These are phyloP conservation scores for Drosophila tristis DNA, from an alignment of 1,140 invertebrate species.

Conservation along the genomic window DNA sequence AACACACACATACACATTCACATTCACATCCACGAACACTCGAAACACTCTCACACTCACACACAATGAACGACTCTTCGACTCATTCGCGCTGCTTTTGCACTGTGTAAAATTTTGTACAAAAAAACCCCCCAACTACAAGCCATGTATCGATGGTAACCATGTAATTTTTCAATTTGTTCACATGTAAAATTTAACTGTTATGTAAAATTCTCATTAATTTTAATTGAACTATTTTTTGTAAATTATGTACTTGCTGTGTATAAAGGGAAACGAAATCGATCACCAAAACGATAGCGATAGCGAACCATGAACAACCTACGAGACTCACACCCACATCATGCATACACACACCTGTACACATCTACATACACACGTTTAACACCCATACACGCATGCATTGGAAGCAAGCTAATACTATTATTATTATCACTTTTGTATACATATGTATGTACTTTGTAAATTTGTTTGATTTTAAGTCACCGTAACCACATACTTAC, in stretches of 20 bases:
- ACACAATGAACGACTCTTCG: conserved; percentile 61
- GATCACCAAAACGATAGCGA: conserved; percentile 2
- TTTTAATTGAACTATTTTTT: conserved; percentile 49
- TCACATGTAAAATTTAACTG: conserved; percentile 66
- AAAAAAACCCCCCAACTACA: conserved; percentile 55
- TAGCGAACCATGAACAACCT: background rate
- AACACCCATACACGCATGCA: conserved; percentile 12
- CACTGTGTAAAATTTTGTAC: conserved; percentile 81
- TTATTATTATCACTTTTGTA: conserved; percentile 21
- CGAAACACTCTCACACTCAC: conserved; percentile 26
- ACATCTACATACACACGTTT: conserved; percentile 16
- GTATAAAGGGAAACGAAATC: conserved; percentile 35
- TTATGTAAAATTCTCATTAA: conserved; percentile 68
- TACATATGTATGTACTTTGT: conserved; percentile 68
- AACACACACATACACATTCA: conserved; percentile 47
- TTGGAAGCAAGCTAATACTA: conserved; percentile 15
- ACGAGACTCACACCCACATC: background rate
- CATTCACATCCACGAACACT: conserved; percentile 17
- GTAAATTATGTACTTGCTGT: conserved; percentile 48
- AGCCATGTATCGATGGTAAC: conserved; percentile 35
- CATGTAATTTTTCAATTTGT: conserved; percentile 77
- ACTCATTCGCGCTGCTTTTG: conserved; percentile 75
- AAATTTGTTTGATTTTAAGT: conserved; percentile 75
- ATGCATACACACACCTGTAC: conserved; percentile 8
- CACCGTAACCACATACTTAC: conserved; percentile 42